Percentiles rank a stretch among this genome's conserved stretches.
phyloP scores from a whole-genome alignment of 2,888 invertebrate genomes.

The Leucophenga maculata region DNA sequence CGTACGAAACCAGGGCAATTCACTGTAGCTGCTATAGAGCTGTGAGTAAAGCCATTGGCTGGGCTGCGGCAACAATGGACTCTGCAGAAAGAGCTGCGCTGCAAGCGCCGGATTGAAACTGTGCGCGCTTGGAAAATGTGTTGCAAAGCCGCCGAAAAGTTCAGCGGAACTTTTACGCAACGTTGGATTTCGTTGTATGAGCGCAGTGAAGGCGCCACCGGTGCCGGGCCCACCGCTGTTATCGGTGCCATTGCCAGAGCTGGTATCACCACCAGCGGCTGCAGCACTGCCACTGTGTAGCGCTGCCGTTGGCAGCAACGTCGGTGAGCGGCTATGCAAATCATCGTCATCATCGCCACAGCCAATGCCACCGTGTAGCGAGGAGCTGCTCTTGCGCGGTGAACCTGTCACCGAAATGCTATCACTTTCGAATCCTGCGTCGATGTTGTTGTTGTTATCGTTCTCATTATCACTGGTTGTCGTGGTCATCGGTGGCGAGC shows the following conservation, averaged over 20 bases:
- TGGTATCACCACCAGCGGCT: neutral
- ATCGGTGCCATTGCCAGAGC: constrained; percentile 43
- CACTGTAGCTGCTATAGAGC: constrained; percentile 79
- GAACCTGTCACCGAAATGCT: constrained; percentile 73
- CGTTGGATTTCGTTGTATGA: constrained; percentile 68
- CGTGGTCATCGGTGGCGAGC: constrained; percentile 71
- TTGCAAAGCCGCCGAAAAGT: constrained; percentile 72
- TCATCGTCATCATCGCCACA: constrained; percentile 38
- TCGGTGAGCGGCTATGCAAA: constrained; percentile 45
- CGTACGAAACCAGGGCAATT: constrained; percentile 79
- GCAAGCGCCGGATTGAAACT: constrained; percentile 77
- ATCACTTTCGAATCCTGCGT: constrained; percentile 72
- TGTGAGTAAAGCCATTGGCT: constrained; percentile 86
- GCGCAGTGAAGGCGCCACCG: constrained; percentile 71
- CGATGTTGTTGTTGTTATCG: constrained; percentile 70
- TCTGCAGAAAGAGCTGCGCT: constrained; percentile 82
- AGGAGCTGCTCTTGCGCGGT: constrained; percentile 74
- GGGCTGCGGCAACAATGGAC: constrained; percentile 82
- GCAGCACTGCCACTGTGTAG: constrained; percentile 26
- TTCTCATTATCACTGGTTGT: constrained; percentile 61
- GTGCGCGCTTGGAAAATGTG: constrained; percentile 70
- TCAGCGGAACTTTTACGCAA: constrained; percentile 69
- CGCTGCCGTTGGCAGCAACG: constrained; percentile 38
- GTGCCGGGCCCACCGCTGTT: constrained; percentile 39
- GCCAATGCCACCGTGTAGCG: constrained; percentile 64